These are phyloP conservation scores for Rhingia rostrata DNA, from an alignment of 2,888 invertebrate species.

Conservation along the genomic window DNA sequence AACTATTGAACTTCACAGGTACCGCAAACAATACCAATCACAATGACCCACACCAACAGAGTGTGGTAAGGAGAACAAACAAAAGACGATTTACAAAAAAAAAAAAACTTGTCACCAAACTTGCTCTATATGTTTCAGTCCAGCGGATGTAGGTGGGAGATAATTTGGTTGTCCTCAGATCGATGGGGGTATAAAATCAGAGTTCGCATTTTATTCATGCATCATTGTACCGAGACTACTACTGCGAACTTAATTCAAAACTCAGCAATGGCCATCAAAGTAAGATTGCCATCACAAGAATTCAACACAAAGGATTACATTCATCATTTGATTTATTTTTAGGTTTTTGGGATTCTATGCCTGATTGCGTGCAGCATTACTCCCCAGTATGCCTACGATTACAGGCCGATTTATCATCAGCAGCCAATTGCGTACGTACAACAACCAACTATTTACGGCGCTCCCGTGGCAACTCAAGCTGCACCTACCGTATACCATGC, in stretches of 20 bases:
- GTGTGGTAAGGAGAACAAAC: constrained; percentile 45
- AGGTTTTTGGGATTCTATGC: constrained; percentile 77
- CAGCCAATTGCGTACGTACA: constrained; percentile 65
- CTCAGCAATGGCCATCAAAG: constrained; percentile 56
- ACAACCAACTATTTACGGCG: constrained; percentile 35
- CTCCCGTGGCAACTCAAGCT: constrained; percentile 12
- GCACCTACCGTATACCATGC: constrained; percentile 32
- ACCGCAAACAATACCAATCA: constrained; percentile 34
- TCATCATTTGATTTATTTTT: constrained; percentile 26
- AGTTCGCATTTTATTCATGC: constrained; percentile 48
- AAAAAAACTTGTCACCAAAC: constrained; percentile 56
- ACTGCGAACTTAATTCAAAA: constrained; percentile 47
- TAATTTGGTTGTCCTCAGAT: constrained; percentile 21
- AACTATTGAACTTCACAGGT: constrained; percentile 54
- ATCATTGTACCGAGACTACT: constrained; percentile 58
- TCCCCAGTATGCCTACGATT: constrained; percentile 78
- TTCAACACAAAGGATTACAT: constrained; percentile 22
- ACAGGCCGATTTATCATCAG: constrained; percentile 76
- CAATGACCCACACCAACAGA: constrained; percentile 27
- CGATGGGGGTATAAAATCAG: constrained; percentile 65
- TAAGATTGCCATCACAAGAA: constrained; percentile 23
- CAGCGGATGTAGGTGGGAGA: constrained; percentile 46
- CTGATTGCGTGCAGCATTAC: constrained; percentile 78
- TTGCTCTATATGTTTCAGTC: constrained; percentile 27
- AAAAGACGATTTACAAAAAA: constrained; percentile 38